phyloP scores from a whole-genome alignment of 1,140 invertebrate genomes.

The Drosophila serrata region DNA sequence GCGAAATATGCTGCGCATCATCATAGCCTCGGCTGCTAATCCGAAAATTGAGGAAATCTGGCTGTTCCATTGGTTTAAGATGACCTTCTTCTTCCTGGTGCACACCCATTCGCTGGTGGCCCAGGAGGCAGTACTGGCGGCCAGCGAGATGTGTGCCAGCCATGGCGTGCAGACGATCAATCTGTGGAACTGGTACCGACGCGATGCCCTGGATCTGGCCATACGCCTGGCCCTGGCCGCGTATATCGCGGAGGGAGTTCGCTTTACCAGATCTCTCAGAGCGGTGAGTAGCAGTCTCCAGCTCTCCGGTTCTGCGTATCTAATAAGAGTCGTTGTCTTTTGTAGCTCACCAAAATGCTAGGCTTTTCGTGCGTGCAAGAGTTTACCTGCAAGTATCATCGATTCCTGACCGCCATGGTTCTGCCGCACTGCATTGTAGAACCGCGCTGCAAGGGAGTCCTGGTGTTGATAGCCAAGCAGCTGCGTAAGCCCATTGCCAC shows the following conservation, averaged over 20 bases:
- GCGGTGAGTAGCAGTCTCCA: slow-evolving; percentile 80
- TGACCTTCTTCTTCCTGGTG: slow-evolving; percentile 89
- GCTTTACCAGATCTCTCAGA: slow-evolving; percentile 78
- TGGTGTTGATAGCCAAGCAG: slow-evolving; percentile 72
- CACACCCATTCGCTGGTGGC: slow-evolving; percentile 88
- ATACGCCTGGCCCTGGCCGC: slow-evolving; percentile 88
- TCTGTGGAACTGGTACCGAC: slow-evolving; percentile 89
- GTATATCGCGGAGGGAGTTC: slow-evolving; percentile 86
- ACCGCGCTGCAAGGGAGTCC: slow-evolving; percentile 71
- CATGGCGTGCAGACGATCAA: slow-evolving; percentile 87
- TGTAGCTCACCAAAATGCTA: slow-evolving; percentile 74
- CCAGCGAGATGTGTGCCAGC: slow-evolving; percentile 87
- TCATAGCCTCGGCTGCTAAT: slow-evolving; percentile 50
- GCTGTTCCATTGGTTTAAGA: slow-evolving; percentile 87
- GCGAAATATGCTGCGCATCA: slow-evolving; percentile 53
- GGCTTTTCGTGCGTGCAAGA: slow-evolving; percentile 79
- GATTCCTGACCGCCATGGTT: slow-evolving; percentile 83
- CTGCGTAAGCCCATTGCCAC: slow-evolving; percentile 87
- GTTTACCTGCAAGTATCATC: slow-evolving; percentile 79
- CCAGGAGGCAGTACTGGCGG: slow-evolving; percentile 87
- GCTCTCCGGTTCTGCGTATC: neutral
- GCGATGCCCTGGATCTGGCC: slow-evolving; percentile 88
- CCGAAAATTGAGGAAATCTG: slow-evolving; percentile 83
- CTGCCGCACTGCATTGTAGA: slow-evolving; percentile 86
- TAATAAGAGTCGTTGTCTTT: neutral